Percentiles rank a stretch among this genome's conserved stretches.
phyloP scores from a whole-genome alignment of 1,140 invertebrate genomes.

The Leptestheria dahalacensis region DNA sequence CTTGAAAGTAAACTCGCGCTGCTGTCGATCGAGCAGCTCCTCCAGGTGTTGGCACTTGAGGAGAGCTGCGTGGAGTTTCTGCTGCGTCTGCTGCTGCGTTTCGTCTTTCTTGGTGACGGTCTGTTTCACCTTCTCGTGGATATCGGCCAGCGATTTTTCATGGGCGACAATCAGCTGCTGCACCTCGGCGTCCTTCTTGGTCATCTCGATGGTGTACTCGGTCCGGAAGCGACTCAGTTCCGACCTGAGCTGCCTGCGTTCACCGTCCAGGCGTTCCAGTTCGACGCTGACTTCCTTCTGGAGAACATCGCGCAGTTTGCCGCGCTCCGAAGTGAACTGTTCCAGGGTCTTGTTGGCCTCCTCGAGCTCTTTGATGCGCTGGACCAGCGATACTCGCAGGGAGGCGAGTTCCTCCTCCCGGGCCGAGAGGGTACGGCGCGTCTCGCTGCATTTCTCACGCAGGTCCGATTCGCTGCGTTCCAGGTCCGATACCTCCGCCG shows the following conservation, averaged over 20 bases:
- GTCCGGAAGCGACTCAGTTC: slow-evolving; percentile 18
- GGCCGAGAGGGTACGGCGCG: slow-evolving; percentile 1
- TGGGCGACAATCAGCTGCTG: not conserved
- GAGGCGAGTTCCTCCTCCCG: slow-evolving; percentile 10
- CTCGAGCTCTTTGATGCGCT: slow-evolving; percentile 8
- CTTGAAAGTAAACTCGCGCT: slow-evolving; percentile 39
- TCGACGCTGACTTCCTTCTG: slow-evolving; percentile 20
- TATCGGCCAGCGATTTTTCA: slow-evolving; percentile 18
- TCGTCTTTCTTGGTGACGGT: slow-evolving; percentile 60
- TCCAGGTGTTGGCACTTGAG: slow-evolving; percentile 56
- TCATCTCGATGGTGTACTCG: slow-evolving; percentile 19
- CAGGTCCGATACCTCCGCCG: not conserved
- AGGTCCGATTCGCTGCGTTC: not conserved
- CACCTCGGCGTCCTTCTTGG: slow-evolving; percentile 20
- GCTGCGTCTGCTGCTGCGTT: slow-evolving; percentile 46
- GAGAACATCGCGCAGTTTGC: slow-evolving; percentile 21
- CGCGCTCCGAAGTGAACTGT: slow-evolving; percentile 19
- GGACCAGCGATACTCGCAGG: slow-evolving; percentile 9
- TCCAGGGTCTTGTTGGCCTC: slow-evolving; percentile 14
- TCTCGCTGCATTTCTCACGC: slow-evolving; percentile 5
- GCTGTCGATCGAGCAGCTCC: slow-evolving; percentile 52
- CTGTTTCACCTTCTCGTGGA: slow-evolving; percentile 38
- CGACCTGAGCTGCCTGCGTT: slow-evolving; percentile 18
- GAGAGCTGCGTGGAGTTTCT: slow-evolving; percentile 45
- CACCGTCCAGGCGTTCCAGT: slow-evolving; percentile 20